phyloP scores from a whole-genome alignment of 2,797 vertebrate species.

The Pantherophis alleghaniensis region DNA sequence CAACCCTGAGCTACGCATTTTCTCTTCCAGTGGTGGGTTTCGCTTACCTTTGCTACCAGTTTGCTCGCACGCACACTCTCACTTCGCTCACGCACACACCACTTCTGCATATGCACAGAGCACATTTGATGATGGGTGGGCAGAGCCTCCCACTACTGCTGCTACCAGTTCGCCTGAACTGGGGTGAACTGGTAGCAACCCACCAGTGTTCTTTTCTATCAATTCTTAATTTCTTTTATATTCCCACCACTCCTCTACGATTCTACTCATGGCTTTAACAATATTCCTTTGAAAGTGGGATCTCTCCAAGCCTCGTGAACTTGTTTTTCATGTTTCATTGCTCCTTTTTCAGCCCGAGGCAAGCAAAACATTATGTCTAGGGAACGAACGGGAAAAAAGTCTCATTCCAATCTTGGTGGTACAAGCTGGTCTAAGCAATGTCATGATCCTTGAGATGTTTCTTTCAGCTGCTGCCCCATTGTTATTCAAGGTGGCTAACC shows the following conservation, averaged over 20 bases:
- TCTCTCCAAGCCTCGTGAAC: neutral
- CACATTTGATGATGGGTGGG: too few species aligned
- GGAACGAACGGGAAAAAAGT: neutral
- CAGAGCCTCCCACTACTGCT: too few species aligned
- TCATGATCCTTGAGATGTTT: neutral
- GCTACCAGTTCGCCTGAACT: too few species aligned
- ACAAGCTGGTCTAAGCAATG: neutral
- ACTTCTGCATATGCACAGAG: too few species aligned
- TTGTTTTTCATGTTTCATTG: neutral
- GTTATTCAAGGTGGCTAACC: neutral
- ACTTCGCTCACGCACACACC: too few species aligned
- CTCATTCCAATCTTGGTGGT: neutral
- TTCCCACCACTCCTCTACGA: neutral
- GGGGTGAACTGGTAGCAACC: too few species aligned
- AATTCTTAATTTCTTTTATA: neutral
- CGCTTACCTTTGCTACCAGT: too few species aligned
- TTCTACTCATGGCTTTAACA: neutral
- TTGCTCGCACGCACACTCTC: too few species aligned
- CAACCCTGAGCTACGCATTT: neutral
- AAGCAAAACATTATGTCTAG: neutral
- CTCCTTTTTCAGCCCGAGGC: neutral
- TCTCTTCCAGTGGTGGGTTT: neutral
- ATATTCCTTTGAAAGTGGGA: neutral
- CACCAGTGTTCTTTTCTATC: neutral
- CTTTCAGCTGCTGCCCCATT: neutral